Percentiles rank a stretch among this genome's conserved stretches.
These are phyloP conservation scores for Perizoma flavofasciatum DNA, from an alignment of 2,888 invertebrate genomes.

Conservation along the genomic window DNA sequence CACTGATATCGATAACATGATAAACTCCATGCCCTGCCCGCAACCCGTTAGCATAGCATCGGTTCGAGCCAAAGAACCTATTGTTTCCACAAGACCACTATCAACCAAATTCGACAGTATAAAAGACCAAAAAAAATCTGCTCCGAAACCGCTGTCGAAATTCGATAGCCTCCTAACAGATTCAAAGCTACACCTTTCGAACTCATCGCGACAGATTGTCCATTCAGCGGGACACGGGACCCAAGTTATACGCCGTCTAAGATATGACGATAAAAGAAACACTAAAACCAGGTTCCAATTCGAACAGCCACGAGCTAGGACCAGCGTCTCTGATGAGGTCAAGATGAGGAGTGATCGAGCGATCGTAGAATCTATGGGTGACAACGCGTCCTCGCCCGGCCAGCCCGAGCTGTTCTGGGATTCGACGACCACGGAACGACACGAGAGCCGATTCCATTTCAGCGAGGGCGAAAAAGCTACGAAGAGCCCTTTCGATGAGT, in stretches of 20 bases:
- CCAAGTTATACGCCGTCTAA: slow-evolving; percentile 73
- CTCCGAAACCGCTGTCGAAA: slow-evolving; percentile 47
- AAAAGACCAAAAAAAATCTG: slow-evolving; percentile 2
- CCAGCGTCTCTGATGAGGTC: slow-evolving; percentile 57
- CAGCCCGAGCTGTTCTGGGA: slow-evolving; percentile 77
- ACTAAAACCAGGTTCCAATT: slow-evolving; percentile 40
- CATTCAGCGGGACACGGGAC: slow-evolving; percentile 70
- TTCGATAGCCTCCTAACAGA: slow-evolving; percentile 68
- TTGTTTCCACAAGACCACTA: slow-evolving; percentile 48
- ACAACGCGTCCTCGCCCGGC: slow-evolving; percentile 69
- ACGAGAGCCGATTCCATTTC: slow-evolving; percentile 66
- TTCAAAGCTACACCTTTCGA: slow-evolving; percentile 62
- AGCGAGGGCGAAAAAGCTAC: slow-evolving; percentile 80
- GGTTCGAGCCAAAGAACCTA: slow-evolving; percentile 62
- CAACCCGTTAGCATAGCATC: slow-evolving; percentile 48
- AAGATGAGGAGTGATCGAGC: slow-evolving; percentile 66
- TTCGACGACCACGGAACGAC: slow-evolving; percentile 68
- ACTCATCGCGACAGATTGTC: slow-evolving; percentile 65
- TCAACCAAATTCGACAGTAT: slow-evolving; percentile 58
- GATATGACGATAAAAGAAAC: slow-evolving; percentile 52
- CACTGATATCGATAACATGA: slow-evolving; percentile 68
- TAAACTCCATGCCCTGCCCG: slow-evolving; percentile 55
- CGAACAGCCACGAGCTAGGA: slow-evolving; percentile 59
- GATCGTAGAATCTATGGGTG: slow-evolving; percentile 63
- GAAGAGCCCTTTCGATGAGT: slow-evolving; percentile 75